Evolutionary conservation across 2,113 vertebrate genomes (phyloP).

Genomic region (Bucco capensis): DNA sequence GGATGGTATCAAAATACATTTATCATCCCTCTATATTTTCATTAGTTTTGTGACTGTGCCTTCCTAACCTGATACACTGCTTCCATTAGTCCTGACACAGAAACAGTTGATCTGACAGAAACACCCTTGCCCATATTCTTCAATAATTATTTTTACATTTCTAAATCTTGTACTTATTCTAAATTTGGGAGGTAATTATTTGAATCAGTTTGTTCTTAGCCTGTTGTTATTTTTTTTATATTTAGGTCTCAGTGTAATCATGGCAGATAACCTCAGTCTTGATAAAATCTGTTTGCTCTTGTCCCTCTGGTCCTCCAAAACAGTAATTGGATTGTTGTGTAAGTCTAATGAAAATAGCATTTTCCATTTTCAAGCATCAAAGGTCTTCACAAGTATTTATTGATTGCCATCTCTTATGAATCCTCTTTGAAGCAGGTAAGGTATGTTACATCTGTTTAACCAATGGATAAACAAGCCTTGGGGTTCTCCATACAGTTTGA

Average conservation of each 20-base stretch:
- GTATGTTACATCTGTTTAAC: slow-evolving; percentile 21
- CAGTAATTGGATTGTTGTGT: slow-evolving; percentile 1
- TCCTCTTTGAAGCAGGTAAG: background rate
- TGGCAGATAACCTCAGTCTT: background rate
- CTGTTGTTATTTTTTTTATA: background rate
- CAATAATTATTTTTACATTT: background rate
- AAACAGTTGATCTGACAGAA: background rate
- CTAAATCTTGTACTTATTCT: background rate
- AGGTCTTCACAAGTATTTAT: slow-evolving; percentile 16
- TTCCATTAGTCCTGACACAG: background rate
- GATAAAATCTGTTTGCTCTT: background rate
- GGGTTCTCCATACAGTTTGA: background rate
- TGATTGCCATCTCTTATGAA: background rate
- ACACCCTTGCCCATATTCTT: background rate
- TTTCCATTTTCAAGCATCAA: slow-evolving; percentile 51
- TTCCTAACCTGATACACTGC: background rate
- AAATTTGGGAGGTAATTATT: background rate
- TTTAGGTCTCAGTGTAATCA: background rate
- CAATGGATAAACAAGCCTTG: background rate
- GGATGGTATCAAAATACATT: slow-evolving; percentile 19
- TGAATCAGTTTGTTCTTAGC: background rate
- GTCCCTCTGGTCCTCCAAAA: background rate
- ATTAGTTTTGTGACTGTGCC: background rate
- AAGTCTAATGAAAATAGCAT: slow-evolving; percentile 8
- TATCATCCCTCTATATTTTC: slow-evolving; percentile 1